phyloP scores from a whole-genome alignment of 2,888 invertebrate genomes.

The Scaptomyza flava region DNA sequence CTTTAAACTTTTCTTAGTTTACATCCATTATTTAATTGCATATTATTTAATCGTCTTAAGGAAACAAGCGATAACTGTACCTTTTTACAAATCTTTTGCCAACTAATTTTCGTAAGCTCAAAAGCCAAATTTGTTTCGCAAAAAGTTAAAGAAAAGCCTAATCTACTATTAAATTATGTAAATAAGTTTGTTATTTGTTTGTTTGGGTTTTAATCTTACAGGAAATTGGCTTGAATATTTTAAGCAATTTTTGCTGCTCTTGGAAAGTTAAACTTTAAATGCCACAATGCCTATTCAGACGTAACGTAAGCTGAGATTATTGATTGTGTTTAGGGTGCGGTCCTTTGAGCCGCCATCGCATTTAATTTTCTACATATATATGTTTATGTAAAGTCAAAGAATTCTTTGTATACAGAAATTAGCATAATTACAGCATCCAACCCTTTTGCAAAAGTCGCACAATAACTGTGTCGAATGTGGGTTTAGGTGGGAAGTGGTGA shows the following conservation, averaged over 20 bases:
- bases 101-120: not conserved
- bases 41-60: too few species aligned
- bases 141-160: slow-evolving; percentile 6
- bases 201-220: not conserved
- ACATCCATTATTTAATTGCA: too few species aligned
- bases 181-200: slow-evolving; percentile 14
- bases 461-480: slow-evolving; percentile 1
- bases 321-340: slow-evolving; percentile 8
- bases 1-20: too few species aligned
- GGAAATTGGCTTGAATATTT: slow-evolving; percentile 30
- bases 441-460: slow-evolving; percentile 40
- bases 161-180: slow-evolving; percentile 32
- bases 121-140: not conserved
- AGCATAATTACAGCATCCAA: slow-evolving; percentile 70
- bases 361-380: slow-evolving; percentile 11
- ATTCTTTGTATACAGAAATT: slow-evolving; percentile 63
- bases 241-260: slow-evolving; percentile 22
- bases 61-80: too few species aligned
- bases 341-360: slow-evolving; percentile 5
- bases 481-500: too few species aligned
- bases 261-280: slow-evolving; percentile 23
- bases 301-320: slow-evolving; percentile 8
- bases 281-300: slow-evolving; percentile 10
- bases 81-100: not conserved
- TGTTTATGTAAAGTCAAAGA: slow-evolving; percentile 44